A percentile compares a stretch with the other conserved stretches of the same genome.
Evolutionary conservation across 2,888 invertebrate genomes (phyloP).

Genomic region (Netelia virgata): DNA sequence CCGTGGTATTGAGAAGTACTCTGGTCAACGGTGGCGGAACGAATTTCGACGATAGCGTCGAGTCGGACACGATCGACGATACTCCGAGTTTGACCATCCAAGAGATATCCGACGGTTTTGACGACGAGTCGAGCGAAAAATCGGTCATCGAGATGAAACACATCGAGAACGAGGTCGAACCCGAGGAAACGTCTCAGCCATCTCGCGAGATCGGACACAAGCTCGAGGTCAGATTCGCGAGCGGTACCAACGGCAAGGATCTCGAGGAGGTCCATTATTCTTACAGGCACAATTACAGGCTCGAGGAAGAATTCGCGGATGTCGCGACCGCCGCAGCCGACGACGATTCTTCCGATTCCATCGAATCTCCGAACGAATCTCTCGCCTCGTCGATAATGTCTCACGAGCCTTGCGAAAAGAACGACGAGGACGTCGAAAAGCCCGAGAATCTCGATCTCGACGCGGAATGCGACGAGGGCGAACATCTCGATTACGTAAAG

Average conservation of each 20-base stretch:
- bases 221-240: slow-evolving; percentile 76
- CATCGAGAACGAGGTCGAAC: slow-evolving; percentile 64
- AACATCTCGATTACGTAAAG: slow-evolving; percentile 77
- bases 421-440: slow-evolving; percentile 67
- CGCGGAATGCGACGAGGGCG: slow-evolving; percentile 69
- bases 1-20: slow-evolving; percentile 69
- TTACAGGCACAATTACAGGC: slow-evolving; percentile 46
- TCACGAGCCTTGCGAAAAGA: slow-evolving; percentile 12
- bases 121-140: slow-evolving; percentile 72
- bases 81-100: slow-evolving; percentile 75
- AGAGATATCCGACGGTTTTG: slow-evolving; percentile 71
- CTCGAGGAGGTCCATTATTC: slow-evolving; percentile 73
- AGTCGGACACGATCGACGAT: slow-evolving; percentile 75
- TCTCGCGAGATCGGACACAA: slow-evolving; percentile 68
- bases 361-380: slow-evolving; percentile 67
- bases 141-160: slow-evolving; percentile 75
- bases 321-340: slow-evolving; percentile 58
- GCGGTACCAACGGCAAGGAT: slow-evolving; percentile 72
- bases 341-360: slow-evolving; percentile 69
- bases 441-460: slow-evolving; percentile 66
- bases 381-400: slow-evolving; percentile 6
- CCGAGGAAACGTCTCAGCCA: not conserved
- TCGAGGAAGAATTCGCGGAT: slow-evolving; percentile 60
- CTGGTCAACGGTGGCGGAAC: slow-evolving; percentile 76
- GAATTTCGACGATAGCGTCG: slow-evolving; percentile 63